Evolutionary conservation across 1,140 invertebrate genomes (phyloP), one percentile per base, ranked within the genome.

Genomic region (Phymorhynchus buccinoides): DNA sequence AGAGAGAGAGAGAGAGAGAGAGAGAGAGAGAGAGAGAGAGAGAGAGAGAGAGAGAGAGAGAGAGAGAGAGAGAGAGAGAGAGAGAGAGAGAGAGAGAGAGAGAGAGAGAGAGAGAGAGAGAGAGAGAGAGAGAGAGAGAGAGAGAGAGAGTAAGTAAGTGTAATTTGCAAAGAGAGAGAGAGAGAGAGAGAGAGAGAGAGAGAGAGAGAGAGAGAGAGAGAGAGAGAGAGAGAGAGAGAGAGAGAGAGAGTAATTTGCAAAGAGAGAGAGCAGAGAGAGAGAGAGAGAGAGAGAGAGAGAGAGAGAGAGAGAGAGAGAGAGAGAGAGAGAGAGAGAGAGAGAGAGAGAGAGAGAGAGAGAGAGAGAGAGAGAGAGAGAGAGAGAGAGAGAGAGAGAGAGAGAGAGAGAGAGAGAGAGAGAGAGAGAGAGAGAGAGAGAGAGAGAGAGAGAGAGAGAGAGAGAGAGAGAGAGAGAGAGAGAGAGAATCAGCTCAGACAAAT

Each of bases 111-210:
- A 52, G 48, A 14, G 12, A 14, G 48, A 14, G 48, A 18, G 12
- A 52, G 2, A 52, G 42, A 83, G 32, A 73, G 30, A 71, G 2
- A 32, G 32, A 41, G 41, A 35, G 66, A 84, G 41, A 42, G 39
- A 83, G 22, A 73, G 66, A 73, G 22, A 83, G 62, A 32, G 9
- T 30, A 42, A 68, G 81, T 37, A 52, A 52, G 48, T 14, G 22
- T 18, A 2, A 52, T 52, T 18, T 52, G 48, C 48, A 52, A 9
- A 14, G 32, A n/a, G 41, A 86, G 85, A 85, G 48, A 77, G 62
- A 85, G 82, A 86, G 44, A 85, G 44, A 73, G 68, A 86, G 68
- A 78, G 41, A 75, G 48, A 44, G 79, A 56, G 37, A 48, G 39
- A 85, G 22, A 44, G 30, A 37, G 30, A 84, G 18, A 16, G 30